Evolutionary conservation across 92 coral and sea anemone genomes (phyloP), one percentile per base, ranked within the genome.

Genomic region (Anthopleura xanthogrammica): DNA sequence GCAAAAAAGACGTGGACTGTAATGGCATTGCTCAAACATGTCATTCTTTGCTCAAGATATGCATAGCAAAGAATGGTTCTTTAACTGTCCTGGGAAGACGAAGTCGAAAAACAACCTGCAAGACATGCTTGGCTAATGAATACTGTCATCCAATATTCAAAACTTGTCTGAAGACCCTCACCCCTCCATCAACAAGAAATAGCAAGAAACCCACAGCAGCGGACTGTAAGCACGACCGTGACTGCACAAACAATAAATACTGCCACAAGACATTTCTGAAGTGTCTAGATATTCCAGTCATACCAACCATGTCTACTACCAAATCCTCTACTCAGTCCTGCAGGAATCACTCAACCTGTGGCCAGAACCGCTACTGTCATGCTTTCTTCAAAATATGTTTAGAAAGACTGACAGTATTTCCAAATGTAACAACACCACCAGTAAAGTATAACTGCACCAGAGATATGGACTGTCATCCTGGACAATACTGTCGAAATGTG

Each of bases 401-500:
- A 46, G 84, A 79, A 65, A 85, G 81, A 46, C 76, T 72, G 41
- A 89, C 89, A 5, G 16, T 14, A 16, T 46, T 24, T 60, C 43
- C 77, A 24, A 78, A 76, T 54, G 22, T 80, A 20, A 82, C 92
- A 10, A 86, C 77, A 48, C 65, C 89, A 20, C 24, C 76, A 41
- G 66, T 80, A 24, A 75, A 46, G 50, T 46, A 55, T 71, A 89
- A 72, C 0, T 88, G 89, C 87, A 76, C 62, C 19, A 56, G 80
- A 24, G 66, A 60, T 66, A 22, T 80, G 39, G 87, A 82, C 55
- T 85, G 89, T 17, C 22, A 20, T 23, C 48, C 74, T 68, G 91
- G 91, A 22, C 88, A 91, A 41, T 91, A 88, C 83, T 91, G 94
- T 48, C 92, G 86, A 50, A 85, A 77, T 60, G 19, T 88, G 77